phyloP scores from a whole-genome alignment of 2,888 invertebrate genomes.

The Zelleria hepariella region DNA sequence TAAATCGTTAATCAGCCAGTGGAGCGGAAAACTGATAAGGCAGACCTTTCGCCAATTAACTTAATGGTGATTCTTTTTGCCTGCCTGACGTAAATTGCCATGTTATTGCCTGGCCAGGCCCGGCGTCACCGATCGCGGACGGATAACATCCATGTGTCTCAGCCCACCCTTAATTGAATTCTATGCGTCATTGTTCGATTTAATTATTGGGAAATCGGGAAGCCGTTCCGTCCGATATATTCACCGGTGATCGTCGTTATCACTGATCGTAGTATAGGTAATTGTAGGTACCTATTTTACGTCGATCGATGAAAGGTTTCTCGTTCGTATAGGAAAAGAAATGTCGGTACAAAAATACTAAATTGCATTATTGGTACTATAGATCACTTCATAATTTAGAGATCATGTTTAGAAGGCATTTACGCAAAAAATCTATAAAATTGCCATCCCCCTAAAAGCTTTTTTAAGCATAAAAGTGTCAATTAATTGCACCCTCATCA shows the following conservation, averaged over 20 bases:
- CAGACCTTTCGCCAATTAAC: conserved; percentile 59
- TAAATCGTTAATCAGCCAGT: conserved; percentile 62
- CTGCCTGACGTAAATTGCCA: conserved; percentile 27
- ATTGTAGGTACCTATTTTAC: not conserved
- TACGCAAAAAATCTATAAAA: not conserved
- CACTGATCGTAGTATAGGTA: not conserved
- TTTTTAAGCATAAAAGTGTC: conserved; percentile 33
- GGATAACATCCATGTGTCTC: not conserved
- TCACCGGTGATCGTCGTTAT: not conserved
- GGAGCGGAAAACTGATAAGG: conserved; percentile 63
- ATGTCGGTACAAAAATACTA: too few species aligned
- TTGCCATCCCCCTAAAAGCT: conserved; percentile 12
- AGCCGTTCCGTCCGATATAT: not conserved
- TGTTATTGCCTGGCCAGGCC: conserved; percentile 4
- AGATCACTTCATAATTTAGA: too few species aligned
- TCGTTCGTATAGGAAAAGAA: too few species aligned
- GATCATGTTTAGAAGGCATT: too few species aligned
- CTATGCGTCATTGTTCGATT: not conserved
- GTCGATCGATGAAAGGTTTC: too few species aligned
- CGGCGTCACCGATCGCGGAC: not conserved
- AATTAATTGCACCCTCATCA: conserved; percentile 39
- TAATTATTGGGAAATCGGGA: not conserved
- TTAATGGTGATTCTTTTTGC: conserved; percentile 60
- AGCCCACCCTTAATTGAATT: not conserved
- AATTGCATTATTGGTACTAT: too few species aligned